These are phyloP conservation scores for Linnaemya vulpina DNA, from an alignment of 2,888 invertebrate species.

Conservation along the genomic window DNA sequence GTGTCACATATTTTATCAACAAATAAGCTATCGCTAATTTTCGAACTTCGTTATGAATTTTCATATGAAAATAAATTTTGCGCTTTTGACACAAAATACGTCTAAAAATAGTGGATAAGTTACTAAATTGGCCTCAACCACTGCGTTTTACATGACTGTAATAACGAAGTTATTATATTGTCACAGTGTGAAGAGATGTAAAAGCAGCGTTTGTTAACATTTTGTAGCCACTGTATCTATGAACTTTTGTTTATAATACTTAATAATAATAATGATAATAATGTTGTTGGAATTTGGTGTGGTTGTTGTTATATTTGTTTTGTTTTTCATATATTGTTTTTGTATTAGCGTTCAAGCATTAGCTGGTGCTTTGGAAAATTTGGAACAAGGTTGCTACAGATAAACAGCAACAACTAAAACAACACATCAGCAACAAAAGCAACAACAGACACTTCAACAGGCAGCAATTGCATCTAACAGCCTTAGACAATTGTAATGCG, in stretches of 20 bases:
- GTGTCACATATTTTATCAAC: no score
- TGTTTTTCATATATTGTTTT: slow-evolving; percentile 24
- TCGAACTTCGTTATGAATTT: no score
- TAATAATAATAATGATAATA: slow-evolving; percentile 61
- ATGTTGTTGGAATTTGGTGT: neutral
- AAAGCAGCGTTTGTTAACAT: no score
- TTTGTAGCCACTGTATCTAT: slow-evolving; percentile 10
- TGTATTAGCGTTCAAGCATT: slow-evolving; percentile 59
- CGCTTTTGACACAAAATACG: no score
- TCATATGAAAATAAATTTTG: no score
- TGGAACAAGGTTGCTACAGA: slow-evolving; percentile 71
- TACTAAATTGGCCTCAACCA: no score
- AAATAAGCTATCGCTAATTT: no score
- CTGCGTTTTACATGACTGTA: no score
- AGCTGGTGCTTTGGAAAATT: slow-evolving; percentile 69
- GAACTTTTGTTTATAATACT: slow-evolving; percentile 29
- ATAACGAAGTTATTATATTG: no score
- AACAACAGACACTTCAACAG: slow-evolving; percentile 14
- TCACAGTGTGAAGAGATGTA: no score
- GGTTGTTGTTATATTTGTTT: slow-evolving; percentile 42
- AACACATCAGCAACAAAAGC: slow-evolving; percentile 20
- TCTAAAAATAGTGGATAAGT: no score
- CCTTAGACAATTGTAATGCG: slow-evolving; percentile 60
- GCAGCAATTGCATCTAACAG: slow-evolving; percentile 59
- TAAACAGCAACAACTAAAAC: slow-evolving; percentile 52